Conservation (phyloP, 2,797 vertebrate species). For the Sebastes kiyomatsui region DNA sequence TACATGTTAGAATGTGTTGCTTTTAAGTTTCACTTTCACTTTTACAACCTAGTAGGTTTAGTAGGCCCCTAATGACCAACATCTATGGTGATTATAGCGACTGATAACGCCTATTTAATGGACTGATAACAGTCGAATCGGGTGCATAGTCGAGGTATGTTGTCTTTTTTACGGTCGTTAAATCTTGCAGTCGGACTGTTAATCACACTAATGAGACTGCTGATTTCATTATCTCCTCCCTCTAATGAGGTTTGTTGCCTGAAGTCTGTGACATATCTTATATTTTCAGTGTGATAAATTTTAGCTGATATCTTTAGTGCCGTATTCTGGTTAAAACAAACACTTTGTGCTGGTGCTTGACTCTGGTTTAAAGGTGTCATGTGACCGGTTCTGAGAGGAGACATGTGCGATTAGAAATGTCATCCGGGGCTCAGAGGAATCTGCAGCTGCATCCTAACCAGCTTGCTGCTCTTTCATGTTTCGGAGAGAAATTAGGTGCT, state of each 20-base stretch:
- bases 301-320: accelerated
- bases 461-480: slow-evolving; percentile 4
- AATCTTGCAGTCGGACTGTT: too few relatives aligned
- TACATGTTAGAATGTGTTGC: too few relatives aligned
- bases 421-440: not conserved
- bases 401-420: not conserved
- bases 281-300: not conserved
- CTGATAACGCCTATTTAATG: too few relatives aligned
- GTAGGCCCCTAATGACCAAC: too few relatives aligned
- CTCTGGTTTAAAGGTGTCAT: not conserved
- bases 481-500: not conserved
- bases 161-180: too few relatives aligned
- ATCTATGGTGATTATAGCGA: too few relatives aligned
- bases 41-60: too few relatives aligned
- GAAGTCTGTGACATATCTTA: not conserved
- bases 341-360: not conserved
- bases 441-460: slow-evolving; percentile 8
- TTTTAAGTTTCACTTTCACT: too few relatives aligned
- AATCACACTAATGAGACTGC: not conserved
- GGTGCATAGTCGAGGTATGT: too few relatives aligned
- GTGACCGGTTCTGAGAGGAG: not conserved
- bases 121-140: too few relatives aligned
- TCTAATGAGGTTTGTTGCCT: not conserved
- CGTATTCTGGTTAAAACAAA: not conserved
- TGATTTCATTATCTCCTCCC: not conserved